Evolutionary conservation across 2,888 invertebrate species (phyloP).

Genomic region (Panopea generosa): DNA sequence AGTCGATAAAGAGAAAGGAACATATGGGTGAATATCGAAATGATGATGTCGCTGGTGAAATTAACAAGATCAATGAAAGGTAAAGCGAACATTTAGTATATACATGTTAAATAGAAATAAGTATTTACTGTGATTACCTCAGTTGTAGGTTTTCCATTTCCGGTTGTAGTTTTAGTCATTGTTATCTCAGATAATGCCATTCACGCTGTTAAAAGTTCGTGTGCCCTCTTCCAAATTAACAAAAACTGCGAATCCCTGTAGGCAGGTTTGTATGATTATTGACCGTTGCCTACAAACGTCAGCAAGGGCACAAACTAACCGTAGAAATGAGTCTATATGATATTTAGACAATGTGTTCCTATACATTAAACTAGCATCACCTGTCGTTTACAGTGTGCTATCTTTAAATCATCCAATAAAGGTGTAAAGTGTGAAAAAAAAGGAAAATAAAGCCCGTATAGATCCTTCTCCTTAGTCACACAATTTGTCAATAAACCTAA

Average conservation of each 20-base stretch:
- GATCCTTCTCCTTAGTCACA: not conserved
- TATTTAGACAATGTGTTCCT: not conserved
- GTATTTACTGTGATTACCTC: not conserved
- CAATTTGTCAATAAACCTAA: slow-evolving; percentile 4
- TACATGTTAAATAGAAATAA: not conserved
- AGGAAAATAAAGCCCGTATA: not conserved
- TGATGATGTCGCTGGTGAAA: not conserved
- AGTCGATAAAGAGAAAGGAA: slow-evolving; percentile 28
- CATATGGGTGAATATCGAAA: slow-evolving; percentile 12
- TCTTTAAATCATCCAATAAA: slow-evolving; percentile 31
- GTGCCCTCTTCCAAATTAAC: slow-evolving; percentile 33
- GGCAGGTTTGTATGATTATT: slow-evolving; percentile 27
- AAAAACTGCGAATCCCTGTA: slow-evolving; percentile 13
- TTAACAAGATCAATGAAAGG: slow-evolving; percentile 17
- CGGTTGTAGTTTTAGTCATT: slow-evolving; percentile 37
- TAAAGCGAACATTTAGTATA: not conserved
- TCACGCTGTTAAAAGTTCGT: not conserved
- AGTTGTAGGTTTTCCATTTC: slow-evolving; percentile 19
- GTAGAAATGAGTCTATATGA: too few relatives aligned
- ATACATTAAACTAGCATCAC: slow-evolving; percentile 29
- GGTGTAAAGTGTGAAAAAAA: slow-evolving; percentile 10
- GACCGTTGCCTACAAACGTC: slow-evolving; percentile 24
- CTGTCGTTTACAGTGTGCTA: slow-evolving; percentile 24
- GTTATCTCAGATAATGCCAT: not conserved
- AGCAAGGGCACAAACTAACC: slow-evolving; percentile 7